Evolutionary conservation across 1,140 invertebrate genomes (phyloP).

Genomic region (Drosophila obscura): DNA sequence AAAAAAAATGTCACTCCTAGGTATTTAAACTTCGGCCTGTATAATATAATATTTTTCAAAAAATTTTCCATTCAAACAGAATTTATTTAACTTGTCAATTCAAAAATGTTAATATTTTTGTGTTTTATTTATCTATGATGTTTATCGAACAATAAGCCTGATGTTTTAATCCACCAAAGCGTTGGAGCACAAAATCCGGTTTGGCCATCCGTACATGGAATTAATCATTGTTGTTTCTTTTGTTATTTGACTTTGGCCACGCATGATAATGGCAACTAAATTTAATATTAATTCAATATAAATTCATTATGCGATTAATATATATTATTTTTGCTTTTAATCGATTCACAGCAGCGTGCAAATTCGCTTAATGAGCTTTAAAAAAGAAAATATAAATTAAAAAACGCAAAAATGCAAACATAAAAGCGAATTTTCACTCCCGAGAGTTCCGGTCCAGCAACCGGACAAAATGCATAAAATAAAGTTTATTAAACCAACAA

Average conservation of each 20-base stretch:
- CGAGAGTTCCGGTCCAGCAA: conserved; percentile 5
- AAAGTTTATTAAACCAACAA: conserved; percentile 48
- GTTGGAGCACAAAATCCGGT: conserved; percentile 43
- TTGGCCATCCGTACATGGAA: conserved; percentile 52
- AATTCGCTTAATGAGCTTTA: conserved; percentile 69
- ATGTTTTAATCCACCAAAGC: conserved; percentile 71
- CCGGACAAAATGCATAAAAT: conserved; percentile 33
- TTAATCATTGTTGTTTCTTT: conserved; percentile 61
- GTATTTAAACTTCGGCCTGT: background rate
- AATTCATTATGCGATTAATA: conserved; percentile 70
- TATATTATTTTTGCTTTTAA: conserved; percentile 60
- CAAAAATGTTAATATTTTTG: conserved; percentile 1
- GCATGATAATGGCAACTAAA: conserved; percentile 45
- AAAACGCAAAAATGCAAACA: conserved; percentile 8
- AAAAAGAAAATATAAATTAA: conserved; percentile 42
- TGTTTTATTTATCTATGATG: conserved; percentile 60
- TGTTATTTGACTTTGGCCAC: conserved; percentile 60
- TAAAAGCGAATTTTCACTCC: background rate
- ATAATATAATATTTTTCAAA: background rate
- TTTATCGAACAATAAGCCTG: conserved; percentile 37
- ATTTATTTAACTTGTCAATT: conserved; percentile 36
- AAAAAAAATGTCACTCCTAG: background rate
- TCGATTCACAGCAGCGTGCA: conserved; percentile 48
- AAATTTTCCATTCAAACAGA: conserved; percentile 12
- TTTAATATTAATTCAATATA: conserved; percentile 76